Base-by-base conservation (phyloP, 1,140 invertebrate genomes). In the Psilanteris sp. region DNA sequence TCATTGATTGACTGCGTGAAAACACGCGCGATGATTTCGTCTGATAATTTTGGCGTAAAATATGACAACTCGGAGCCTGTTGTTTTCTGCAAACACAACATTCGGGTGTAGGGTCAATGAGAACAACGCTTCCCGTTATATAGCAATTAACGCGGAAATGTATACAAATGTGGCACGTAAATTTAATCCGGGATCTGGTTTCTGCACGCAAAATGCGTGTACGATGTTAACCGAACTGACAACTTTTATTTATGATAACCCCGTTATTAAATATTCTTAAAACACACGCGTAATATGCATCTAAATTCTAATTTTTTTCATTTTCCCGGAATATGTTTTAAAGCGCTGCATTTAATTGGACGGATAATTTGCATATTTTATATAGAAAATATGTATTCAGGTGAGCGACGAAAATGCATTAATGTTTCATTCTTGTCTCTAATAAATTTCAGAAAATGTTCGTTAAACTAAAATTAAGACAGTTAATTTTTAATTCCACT, bases 141-240 rank as follows among this genome's bases (percentile, higher is more conserved):
- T 76, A 77, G 59, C 78, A 79, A 80, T 81, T 80, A 81, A 68
- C 59, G 22, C 62, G 54, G 43, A 61, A 79, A 81, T 80, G 64
- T 75, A 79, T 81, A 80, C 72, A 72, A 79, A 81, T 76, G 77
- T 43, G 62, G 16, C 37, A 55, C 73, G 62, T 70, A 72, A 78
- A 79, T 76, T 72, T 39, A 66, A 66, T 10, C 29, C 37, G 16
- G 32, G 36, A 68, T 39, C 37, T 18, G 27, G 39, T 26, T 16
- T 24, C 24, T 24, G 34, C 37, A 62, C 32, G 48, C 34, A 43
- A 37, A 37, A 55, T 26, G 48, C 57, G 29, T 36, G 11, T 9
- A 16, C 11, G 5, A 10, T 22, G 26, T 46, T 22, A 34, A 22
- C 10, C 20, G 34, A 15, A 2, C 10, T 13, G 39, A 43, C 34